phyloP scores from a whole-genome alignment of 1,140 invertebrate genomes.

The Helicoverpa zea region DNA sequence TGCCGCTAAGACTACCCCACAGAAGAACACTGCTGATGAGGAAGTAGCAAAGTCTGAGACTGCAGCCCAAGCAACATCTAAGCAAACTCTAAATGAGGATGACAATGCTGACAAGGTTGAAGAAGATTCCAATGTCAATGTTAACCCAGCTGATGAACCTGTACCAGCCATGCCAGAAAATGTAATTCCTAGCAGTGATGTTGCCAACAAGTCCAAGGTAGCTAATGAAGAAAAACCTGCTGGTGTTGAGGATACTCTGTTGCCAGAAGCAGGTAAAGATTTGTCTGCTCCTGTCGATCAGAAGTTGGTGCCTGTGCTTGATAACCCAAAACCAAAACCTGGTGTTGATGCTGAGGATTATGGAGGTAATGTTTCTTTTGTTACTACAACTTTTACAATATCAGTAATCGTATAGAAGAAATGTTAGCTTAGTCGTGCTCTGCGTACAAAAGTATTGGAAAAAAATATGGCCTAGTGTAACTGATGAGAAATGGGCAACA shows the following conservation, averaged over 20 bases:
- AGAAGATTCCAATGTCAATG: constrained; percentile 19
- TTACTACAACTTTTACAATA: neutral
- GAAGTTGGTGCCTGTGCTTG: neutral
- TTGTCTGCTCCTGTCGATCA: neutral
- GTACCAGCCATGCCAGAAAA: neutral
- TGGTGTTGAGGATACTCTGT: neutral
- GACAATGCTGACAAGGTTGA: constrained; percentile 4
- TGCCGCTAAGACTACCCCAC: neutral
- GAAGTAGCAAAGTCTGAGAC: constrained; percentile 21
- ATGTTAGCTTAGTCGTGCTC: too few relatives aligned
- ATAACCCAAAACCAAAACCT: constrained; percentile 16
- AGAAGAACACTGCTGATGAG: neutral
- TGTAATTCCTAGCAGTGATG: neutral
- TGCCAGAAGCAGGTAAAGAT: neutral
- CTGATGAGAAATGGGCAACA: too few relatives aligned
- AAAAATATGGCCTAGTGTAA: too few relatives aligned
- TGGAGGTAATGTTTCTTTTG: neutral
- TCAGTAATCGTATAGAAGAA: too few relatives aligned
- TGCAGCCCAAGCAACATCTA: constrained; percentile 12
- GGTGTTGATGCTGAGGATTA: constrained; percentile 14
- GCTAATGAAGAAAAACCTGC: constrained; percentile 22
- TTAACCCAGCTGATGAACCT: neutral
- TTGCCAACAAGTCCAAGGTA: neutral
- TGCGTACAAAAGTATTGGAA: too few relatives aligned
- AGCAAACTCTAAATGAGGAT: neutral